Percentiles rank a stretch among this genome's conserved stretches.
These are phyloP conservation scores for Blastobasis adustella DNA, from an alignment of 2,888 invertebrate genomes.

Conservation along the genomic window DNA sequence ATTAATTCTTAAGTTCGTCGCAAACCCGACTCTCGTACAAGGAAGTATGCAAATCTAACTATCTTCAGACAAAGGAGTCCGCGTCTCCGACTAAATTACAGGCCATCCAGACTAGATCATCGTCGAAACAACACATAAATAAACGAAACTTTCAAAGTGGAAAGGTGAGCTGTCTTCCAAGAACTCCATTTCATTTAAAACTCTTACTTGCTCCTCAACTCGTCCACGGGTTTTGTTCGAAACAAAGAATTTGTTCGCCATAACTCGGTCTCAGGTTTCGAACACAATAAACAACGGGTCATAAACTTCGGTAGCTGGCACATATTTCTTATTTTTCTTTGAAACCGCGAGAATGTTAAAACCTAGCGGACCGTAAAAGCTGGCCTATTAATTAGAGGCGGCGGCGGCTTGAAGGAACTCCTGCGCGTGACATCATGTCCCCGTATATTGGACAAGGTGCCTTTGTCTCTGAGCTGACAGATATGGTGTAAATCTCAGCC, in stretches of 20 bases:
- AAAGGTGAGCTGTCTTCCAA: slow-evolving; percentile 18
- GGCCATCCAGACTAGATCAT: slow-evolving; percentile 7
- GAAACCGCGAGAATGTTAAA: slow-evolving; percentile 38
- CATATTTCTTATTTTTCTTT: slow-evolving; percentile 58
- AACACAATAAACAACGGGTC: slow-evolving; percentile 50
- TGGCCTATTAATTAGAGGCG: slow-evolving; percentile 56
- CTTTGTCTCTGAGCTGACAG: slow-evolving; percentile 63
- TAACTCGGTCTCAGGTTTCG: slow-evolving; percentile 31
- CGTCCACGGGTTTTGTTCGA: slow-evolving; percentile 26
- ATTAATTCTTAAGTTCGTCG: too few species aligned
- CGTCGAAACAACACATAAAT: slow-evolving; percentile 15
- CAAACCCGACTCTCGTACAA: too few species aligned
- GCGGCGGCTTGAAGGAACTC: slow-evolving; percentile 25
- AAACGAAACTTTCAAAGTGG: slow-evolving; percentile 4
- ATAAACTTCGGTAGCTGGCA: slow-evolving; percentile 47
- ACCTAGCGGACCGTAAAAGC: slow-evolving; percentile 48
- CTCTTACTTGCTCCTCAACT: slow-evolving; percentile 29
- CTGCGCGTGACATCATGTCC: slow-evolving; percentile 58
- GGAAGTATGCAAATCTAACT: too few species aligned
- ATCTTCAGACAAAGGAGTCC: not conserved
- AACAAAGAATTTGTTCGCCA: slow-evolving; percentile 50
- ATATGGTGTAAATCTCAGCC: slow-evolving; percentile 58
- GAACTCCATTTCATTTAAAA: slow-evolving; percentile 6
- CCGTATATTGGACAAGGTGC: slow-evolving; percentile 49
- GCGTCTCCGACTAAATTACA: not conserved